Percentiles rank a stretch among this genome's conserved stretches.
phyloP scores from a whole-genome alignment of 92 coral and sea anemone species.

The Nematostella vectensis region DNA sequence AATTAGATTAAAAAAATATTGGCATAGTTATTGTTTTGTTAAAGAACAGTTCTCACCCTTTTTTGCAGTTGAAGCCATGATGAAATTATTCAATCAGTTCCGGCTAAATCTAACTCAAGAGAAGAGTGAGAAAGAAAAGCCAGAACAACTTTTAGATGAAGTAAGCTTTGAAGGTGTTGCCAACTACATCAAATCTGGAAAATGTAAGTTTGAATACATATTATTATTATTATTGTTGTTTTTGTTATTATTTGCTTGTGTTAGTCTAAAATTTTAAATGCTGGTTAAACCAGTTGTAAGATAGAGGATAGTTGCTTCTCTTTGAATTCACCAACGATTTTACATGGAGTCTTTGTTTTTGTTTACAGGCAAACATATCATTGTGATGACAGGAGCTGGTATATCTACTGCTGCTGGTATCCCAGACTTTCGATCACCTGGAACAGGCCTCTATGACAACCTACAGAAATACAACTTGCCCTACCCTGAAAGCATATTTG shows the following conservation, averaged over 20 bases:
- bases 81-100: not conserved
- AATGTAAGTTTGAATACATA: slow-evolving; percentile 61
- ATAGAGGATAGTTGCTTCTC: no score
- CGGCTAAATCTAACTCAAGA: not conserved
- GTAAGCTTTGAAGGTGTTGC: slow-evolving; percentile 91
- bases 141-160: slow-evolving; percentile 76
- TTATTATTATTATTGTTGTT: no score
- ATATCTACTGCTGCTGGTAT: slow-evolving; percentile 97
- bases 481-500: slow-evolving; percentile 84
- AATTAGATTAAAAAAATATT: no score
- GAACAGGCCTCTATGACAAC: slow-evolving; percentile 95
- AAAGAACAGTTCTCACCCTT: no score
- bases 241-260: no score
- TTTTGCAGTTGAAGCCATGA: not conserved
- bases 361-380: slow-evolving; percentile 64
- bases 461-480: slow-evolving; percentile 87
- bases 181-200: slow-evolving; percentile 66
- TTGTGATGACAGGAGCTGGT: slow-evolving; percentile 99
- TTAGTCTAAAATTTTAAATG: no score
- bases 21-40: no score
- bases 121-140: slow-evolving; percentile 39
- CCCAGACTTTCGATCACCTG: slow-evolving; percentile 94
- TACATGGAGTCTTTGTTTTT: no score
- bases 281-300: no score
- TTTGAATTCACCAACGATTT: no score